Conservation (phyloP, 2,113 vertebrate genomes). For the Takifugu bimaculatus region DNA sequence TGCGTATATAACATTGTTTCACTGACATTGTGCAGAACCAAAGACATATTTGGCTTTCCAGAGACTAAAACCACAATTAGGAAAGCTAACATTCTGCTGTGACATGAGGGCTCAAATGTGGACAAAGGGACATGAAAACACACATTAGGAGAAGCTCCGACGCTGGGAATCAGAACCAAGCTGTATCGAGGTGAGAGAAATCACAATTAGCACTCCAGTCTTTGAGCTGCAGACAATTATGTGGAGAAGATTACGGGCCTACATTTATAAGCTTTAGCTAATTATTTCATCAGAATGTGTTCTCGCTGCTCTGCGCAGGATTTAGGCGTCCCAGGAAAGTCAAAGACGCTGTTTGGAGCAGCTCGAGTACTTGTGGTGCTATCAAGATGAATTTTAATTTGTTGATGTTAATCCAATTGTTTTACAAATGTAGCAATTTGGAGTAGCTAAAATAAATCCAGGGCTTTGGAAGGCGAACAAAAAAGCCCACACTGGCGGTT, state of each 20-base stretch:
- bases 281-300: conserved; percentile 76
- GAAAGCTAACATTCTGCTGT: conserved; percentile 17
- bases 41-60: conserved; percentile 15
- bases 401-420: conserved; percentile 79
- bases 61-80: conserved; percentile 39
- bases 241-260: conserved; percentile 71
- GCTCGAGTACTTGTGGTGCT: conserved; percentile 63
- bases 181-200: conserved; percentile 41
- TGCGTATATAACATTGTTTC: neutral
- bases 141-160: conserved; percentile 11
- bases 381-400: conserved; percentile 79
- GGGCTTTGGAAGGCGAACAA: conserved; percentile 63
- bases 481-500: conserved; percentile 66
- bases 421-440: conserved; percentile 76
- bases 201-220: conserved; percentile 51
- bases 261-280: conserved; percentile 78
- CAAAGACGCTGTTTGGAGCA: conserved; percentile 64
- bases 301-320: conserved; percentile 58
- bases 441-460: conserved; percentile 68
- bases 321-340: conserved; percentile 76
- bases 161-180: conserved; percentile 27
- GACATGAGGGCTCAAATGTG: conserved; percentile 4
- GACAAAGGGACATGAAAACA: conserved; percentile 7
- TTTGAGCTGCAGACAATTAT: conserved; percentile 71
- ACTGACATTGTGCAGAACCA: no score